Evolutionary conservation across 2,797 vertebrate species (phyloP), one percentile per base, ranked within the genome.

Genomic region (Sciurus carolinensis): DNA sequence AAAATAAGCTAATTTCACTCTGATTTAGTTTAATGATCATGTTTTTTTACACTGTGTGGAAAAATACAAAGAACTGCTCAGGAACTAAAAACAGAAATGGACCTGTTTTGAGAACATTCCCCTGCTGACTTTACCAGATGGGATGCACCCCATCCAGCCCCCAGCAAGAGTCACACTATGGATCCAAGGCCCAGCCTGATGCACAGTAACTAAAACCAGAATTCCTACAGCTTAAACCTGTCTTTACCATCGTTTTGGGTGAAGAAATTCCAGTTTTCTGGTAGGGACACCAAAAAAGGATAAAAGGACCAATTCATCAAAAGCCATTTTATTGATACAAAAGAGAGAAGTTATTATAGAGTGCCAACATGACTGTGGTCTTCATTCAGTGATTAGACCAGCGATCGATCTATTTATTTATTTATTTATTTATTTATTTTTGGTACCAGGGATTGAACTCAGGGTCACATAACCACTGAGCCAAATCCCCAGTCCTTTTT

Each of bases 31-130:
- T 97, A 88, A 92, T 91, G 87, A 91, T 81, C 20, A 1, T 95
- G 93, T 89, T 85, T 97, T 97, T 92, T 95, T 91, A 92, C 94
- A 93, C 44, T 54, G 72, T 86, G 89, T 90, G 91, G 95, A 91
- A 95, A 95, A 87, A 95, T 80, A 93, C 76, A 89, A 95, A 95
- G 79, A 90, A 42, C 42, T 81, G 57, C 91, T 86, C 54, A 50
- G 96, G 75, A 87, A 87, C 80, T 39, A 80, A 84, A 91, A 94
- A 44, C 91, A 97, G 2, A 20, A 94, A 92, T 67, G 81, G 86
- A 59, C 0, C 0, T 80, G 64, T 77, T 97, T 96, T 39, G 89
- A 94, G 66, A 66, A 83, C 14, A 33, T 2, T 30, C 15, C 14
- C 66, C 57, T 64, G 86, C 94, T 12, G 30, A 2, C 0, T 52